Evolutionary conservation across 1,140 invertebrate genomes (phyloP).

Genomic region (Drosophila willistoni): DNA sequence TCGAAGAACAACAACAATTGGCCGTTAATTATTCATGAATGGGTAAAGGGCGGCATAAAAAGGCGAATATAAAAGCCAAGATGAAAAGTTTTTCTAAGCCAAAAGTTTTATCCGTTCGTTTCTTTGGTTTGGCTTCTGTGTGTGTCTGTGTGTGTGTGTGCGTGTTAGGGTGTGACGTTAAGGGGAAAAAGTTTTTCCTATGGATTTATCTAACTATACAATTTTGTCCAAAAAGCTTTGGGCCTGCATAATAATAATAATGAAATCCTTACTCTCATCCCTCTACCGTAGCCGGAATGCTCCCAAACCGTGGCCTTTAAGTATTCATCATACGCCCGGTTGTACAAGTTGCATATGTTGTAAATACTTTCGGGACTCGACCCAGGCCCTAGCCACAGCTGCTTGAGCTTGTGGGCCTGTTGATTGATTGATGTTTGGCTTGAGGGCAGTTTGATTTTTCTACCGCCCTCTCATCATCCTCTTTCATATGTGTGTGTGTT

Average conservation of each 20-base stretch:
- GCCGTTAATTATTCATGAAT: constrained; percentile 80
- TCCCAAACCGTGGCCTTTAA: constrained; percentile 34
- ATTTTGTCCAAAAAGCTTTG: constrained; percentile 42
- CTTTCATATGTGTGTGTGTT: not conserved
- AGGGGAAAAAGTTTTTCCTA: constrained; percentile 60
- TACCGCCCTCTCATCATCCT: not conserved
- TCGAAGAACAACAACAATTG: constrained; percentile 70
- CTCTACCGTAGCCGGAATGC: constrained; percentile 36
- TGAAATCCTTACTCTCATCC: constrained; percentile 19
- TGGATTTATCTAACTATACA: constrained; percentile 71
- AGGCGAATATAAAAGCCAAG: constrained; percentile 43
- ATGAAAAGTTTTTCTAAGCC: constrained; percentile 60
- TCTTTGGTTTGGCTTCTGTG: not conserved
- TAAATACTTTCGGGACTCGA: constrained; percentile 63
- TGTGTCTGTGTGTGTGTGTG: not conserved
- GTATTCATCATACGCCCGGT: constrained; percentile 70
- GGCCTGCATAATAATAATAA: constrained; percentile 66
- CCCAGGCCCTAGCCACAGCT: constrained; percentile 51
- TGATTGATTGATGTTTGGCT: constrained; percentile 78
- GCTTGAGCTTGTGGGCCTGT: constrained; percentile 23
- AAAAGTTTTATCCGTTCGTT: constrained; percentile 46
- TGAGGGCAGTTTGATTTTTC: constrained; percentile 58
- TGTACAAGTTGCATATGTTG: constrained; percentile 75
- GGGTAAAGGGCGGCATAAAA: constrained; percentile 36
- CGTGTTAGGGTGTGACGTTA: not conserved